A percentile compares a stretch with the other conserved stretches of the same genome.
phyloP scores from a whole-genome alignment of 2,888 invertebrate species.

The Synanthedon andrenaeformis region DNA sequence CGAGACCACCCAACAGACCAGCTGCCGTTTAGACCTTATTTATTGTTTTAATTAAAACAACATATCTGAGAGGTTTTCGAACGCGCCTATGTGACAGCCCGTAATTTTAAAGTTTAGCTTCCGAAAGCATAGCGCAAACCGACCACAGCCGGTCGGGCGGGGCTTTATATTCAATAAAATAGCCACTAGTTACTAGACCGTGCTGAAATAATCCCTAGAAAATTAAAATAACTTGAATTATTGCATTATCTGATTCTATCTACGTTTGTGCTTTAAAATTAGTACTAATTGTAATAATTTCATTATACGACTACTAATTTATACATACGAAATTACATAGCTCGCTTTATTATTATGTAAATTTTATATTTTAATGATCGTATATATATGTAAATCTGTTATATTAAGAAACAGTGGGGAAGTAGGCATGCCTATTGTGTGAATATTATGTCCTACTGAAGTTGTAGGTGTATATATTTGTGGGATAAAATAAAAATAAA shows the following conservation, averaged over 20 bases:
- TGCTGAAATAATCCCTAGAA: not conserved
- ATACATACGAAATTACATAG: no score
- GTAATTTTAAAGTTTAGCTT: constrained; percentile 44
- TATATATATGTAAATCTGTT: no score
- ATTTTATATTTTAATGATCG: no score
- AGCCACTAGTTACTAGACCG: not conserved
- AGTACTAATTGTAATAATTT: not conserved
- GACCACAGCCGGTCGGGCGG: constrained; percentile 11
- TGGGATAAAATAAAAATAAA: not conserved
- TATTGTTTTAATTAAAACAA: constrained; percentile 66
- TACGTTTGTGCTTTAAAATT: not conserved
- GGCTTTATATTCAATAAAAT: constrained; percentile 3
- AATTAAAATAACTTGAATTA: not conserved
- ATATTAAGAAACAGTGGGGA: no score
- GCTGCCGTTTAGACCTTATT: constrained; percentile 36
- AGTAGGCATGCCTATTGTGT: no score
- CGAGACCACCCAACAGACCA: constrained; percentile 49
- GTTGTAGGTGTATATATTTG: not conserved
- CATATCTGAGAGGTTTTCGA: constrained; percentile 45
- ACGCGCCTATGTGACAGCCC: constrained; percentile 46
- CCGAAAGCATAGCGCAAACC: constrained; percentile 19
- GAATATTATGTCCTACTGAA: not conserved
- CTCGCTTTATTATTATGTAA: no score
- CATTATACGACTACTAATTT: no score
- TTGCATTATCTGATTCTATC: not conserved